Conservation (phyloP, 2,797 vertebrate genomes). For the Craterocephalus amniculus region DNA sequence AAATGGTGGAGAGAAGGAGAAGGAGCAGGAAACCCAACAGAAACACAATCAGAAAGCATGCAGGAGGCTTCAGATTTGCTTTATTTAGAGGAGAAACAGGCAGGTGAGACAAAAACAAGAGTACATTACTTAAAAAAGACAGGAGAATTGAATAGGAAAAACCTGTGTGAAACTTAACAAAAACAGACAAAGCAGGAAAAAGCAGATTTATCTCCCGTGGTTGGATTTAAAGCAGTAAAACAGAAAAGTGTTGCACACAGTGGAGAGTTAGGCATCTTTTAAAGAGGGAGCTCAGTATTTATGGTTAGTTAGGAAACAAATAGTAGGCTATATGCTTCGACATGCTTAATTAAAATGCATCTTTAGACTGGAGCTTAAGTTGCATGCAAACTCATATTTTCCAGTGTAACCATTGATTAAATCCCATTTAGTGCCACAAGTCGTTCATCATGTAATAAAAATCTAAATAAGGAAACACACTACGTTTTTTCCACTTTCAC, state of each 20-base stretch:
- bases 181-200: constrained; percentile 20
- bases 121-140: constrained; percentile 8
- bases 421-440: no score
- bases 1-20: constrained; percentile 25
- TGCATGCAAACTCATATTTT: no score
- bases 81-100: constrained; percentile 64
- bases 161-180: constrained; percentile 16
- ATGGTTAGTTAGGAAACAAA: constrained; percentile 22
- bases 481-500: no score
- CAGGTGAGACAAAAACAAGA: constrained; percentile 48
- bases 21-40: constrained; percentile 36
- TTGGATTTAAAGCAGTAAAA: constrained; percentile 19
- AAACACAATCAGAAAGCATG: constrained; percentile 61
- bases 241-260: constrained; percentile 21
- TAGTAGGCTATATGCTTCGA: constrained; percentile 1
- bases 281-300: constrained; percentile 19
- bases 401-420: no score
- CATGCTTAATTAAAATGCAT: no score
- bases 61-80: constrained; percentile 66
- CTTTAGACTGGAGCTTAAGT: no score
- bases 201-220: constrained; percentile 10
- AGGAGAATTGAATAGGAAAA: constrained; percentile 23
- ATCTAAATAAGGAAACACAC: no score
- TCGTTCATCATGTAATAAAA: no score
- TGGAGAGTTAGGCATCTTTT: constrained; percentile 24